Conservation (phyloP, 2,113 vertebrate genomes). For the Tetraodon nigroviridis region DNA sequence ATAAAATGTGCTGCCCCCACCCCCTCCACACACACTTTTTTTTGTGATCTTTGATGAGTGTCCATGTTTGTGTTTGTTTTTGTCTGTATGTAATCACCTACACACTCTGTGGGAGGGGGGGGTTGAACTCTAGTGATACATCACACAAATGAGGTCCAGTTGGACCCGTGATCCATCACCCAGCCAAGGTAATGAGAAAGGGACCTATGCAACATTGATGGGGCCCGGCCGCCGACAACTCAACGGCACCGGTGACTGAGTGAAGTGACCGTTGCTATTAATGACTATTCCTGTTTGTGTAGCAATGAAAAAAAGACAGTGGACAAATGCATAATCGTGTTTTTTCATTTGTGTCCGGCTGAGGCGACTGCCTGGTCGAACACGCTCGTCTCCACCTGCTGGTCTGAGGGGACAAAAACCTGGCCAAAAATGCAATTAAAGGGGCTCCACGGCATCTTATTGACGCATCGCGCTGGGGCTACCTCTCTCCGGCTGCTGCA, state of each 20-base stretch:
- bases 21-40: too few relatives aligned
- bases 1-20: constrained; percentile 23
- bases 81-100: constrained; percentile 65
- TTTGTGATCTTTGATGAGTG: constrained; percentile 24
- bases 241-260: constrained; percentile 41
- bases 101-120: constrained; percentile 50
- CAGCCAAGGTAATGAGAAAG: constrained; percentile 68
- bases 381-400: constrained; percentile 46
- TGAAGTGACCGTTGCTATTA: constrained; percentile 42
- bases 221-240: constrained; percentile 40
- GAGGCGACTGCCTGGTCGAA: constrained; percentile 3
- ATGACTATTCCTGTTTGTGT: constrained; percentile 6
- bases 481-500: constrained; percentile 57
- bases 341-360: not conserved
- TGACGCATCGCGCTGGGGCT: constrained; percentile 64
- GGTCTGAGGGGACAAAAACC: constrained; percentile 58
- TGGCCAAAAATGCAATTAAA: constrained; percentile 66
- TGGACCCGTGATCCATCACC: constrained; percentile 67
- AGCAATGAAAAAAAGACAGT: too few relatives aligned
- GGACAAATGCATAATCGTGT: not conserved
- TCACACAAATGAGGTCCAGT: constrained; percentile 72
- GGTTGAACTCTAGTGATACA: constrained; percentile 57
- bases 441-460: constrained; percentile 49
- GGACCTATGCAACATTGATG: constrained; percentile 71
- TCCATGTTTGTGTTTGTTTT: constrained; percentile 67